Base-by-base conservation (phyloP, 2,797 vertebrate genomes). In the Scyliorhinus canicula region DNA sequence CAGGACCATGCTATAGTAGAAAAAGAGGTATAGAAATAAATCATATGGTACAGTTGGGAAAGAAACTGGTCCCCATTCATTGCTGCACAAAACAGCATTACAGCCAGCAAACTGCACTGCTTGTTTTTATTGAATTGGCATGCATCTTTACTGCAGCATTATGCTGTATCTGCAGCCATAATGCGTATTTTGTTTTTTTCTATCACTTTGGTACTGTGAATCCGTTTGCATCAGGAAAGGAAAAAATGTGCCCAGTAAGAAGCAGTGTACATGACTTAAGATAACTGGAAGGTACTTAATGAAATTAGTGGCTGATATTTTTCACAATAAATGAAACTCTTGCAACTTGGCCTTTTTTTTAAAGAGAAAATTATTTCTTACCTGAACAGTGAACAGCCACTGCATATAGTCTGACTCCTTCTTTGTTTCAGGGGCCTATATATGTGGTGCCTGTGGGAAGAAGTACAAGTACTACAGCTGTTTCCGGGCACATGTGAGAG, bases 381-480 rank as follows among this genome's bases (percentile, higher is more conserved):
- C 65, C 31, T 94, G 93, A 94, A 47, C 31, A 94, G 93, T 94
- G 93, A 94, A 94, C 50, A 94, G 93, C 93, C 93, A 69, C 93
- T 94, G 93, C 69, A 69, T 69, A 94, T 94, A 94, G 67, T 94
- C 93, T 96, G 95, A 96, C 82, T 40, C 93, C 95, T 95, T 95
- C 96, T 95, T 97, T 26, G 96, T 96, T 97, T 88, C 97, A 99
- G 99, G 99, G 95, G 99, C 99, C 95, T 99, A 99, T 6, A 98
- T 99, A 95, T 99, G 99, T 95, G 98, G 98, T 77, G 98, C 99
- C 95, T 99, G 99, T 95, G 98, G 99, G 95, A 99, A 99, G 97
- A 99, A 99, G 96, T 99, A 99, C 97, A 99, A 99, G 96, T 99
- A 99, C 96, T 99, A 99, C 96, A 99, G 99, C 98, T 99, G 99